Conservation (phyloP, 2,113 vertebrate genomes). For the Plestiodon gilberti region DNA sequence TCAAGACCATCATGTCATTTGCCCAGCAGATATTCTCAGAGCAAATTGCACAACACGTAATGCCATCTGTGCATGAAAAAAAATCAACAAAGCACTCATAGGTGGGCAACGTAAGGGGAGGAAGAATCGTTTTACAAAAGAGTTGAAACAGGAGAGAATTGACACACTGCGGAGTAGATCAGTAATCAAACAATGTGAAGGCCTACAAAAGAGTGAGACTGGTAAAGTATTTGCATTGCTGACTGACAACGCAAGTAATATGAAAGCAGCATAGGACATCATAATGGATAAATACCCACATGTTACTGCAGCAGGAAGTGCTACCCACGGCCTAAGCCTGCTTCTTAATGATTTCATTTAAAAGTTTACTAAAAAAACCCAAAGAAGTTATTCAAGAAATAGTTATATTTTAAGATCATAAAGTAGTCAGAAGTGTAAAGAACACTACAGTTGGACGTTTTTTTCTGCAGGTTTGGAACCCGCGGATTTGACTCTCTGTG, state of each 20-base stretch:
- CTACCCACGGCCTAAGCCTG: too few species aligned
- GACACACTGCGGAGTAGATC: not conserved
- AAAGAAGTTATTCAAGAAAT: not conserved
- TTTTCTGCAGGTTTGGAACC: too few species aligned
- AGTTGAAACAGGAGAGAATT: not conserved
- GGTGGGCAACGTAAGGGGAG: too few species aligned
- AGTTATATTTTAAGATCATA: not conserved
- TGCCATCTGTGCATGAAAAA: too few species aligned
- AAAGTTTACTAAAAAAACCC: not conserved
- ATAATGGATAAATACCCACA: not conserved
- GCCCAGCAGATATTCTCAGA: too few species aligned
- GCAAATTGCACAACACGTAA: too few species aligned
- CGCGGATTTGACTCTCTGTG: too few species aligned
- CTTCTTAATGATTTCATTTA: not conserved
- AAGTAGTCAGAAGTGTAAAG: not conserved
- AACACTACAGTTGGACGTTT: too few species aligned
- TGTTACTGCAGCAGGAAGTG: not conserved
- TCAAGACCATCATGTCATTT: too few species aligned
- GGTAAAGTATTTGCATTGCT: not conserved
- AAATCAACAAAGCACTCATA: too few species aligned
- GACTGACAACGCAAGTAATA: too few species aligned
- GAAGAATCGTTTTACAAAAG: too few species aligned
- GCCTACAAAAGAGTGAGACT: not conserved
- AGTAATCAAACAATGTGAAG: not conserved
- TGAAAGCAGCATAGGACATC: not conserved